Evolutionary conservation across 2,888 invertebrate species (phyloP), one percentile per base, ranked within the genome.

Genomic region (Sicus ferrugineus): DNA sequence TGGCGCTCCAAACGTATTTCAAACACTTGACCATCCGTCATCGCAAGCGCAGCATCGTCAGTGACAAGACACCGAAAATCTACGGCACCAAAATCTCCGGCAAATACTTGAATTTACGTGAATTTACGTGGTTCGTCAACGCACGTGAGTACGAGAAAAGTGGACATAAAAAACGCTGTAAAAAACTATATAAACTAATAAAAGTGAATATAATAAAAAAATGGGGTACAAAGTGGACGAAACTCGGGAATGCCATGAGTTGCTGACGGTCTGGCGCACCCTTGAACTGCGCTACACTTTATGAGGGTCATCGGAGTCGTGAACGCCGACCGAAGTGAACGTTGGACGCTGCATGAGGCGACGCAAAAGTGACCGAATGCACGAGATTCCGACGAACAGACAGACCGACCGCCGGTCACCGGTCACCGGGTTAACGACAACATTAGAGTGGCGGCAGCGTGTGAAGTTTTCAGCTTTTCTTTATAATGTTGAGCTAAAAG

Each of bases 221-320:
- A 9, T 9, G 34, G 7, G 14, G 14, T 14, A 1, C 7, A 34
- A 34, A 34, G 34, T 34, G 34, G 34, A 14, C 3, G 42, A 4
- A 1, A 42, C n/a, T 28, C 16, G 56, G 11, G 5, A 3, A 56
- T 30, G 56, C 5, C 21, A 34, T 34, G 59, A 21, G 38, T n/a
- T 21, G 21, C 7, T 59, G 59, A 21, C 23, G 61, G 3, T 21
- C 19, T 23, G 31, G n/a, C 23, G 31, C 21, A 34, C 42, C 46
- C 38, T 31, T 42, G 26, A 48, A 26, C 38, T 26, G 38, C 56
- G 65, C 42, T 26, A 66, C 54, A 56, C 65, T 66, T 66, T 66
- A 66, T 54, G 65, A 56, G 65, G 65, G 65, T 56, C 65, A 66
- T 56, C 54, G 65, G 16, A 38, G 23, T 56, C 9, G 38, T 38